Evolutionary conservation across 1,140 invertebrate genomes (phyloP).

Genomic region (Hermetia illucens): DNA sequence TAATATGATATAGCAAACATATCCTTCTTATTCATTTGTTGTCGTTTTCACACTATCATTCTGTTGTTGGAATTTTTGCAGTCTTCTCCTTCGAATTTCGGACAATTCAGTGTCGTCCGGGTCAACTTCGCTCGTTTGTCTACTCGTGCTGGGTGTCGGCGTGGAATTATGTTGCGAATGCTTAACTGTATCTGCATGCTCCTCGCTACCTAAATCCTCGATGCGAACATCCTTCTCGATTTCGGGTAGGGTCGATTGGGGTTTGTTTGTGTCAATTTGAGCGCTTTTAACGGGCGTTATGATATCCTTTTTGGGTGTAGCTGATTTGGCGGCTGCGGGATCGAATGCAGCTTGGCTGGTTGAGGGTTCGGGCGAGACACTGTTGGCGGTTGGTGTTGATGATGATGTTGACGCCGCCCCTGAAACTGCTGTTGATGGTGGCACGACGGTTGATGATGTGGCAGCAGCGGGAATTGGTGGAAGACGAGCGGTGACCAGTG

Average conservation of each 20-base stretch:
- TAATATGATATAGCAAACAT: not conserved
- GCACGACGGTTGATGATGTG: slow-evolving; percentile 26
- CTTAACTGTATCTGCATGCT: slow-evolving; percentile 12
- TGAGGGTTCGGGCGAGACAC: not conserved
- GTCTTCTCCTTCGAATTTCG: slow-evolving; percentile 50
- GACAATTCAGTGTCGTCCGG: slow-evolving; percentile 16
- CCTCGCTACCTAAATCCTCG: slow-evolving; percentile 27
- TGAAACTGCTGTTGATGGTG: slow-evolving; percentile 16
- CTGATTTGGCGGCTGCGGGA: not conserved
- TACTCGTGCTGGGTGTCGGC: slow-evolving; percentile 2
- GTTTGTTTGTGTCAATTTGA: slow-evolving; percentile 1
- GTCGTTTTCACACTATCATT: slow-evolving; percentile 8
- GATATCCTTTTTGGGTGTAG: not conserved
- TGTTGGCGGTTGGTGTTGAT: slow-evolving; percentile 13
- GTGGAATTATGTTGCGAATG: slow-evolving; percentile 7
- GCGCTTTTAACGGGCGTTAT: slow-evolving; percentile 3
- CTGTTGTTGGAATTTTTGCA: slow-evolving; percentile 49
- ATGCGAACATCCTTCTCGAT: slow-evolving; percentile 20
- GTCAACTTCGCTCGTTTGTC: slow-evolving; percentile 9
- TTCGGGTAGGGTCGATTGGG: not conserved
- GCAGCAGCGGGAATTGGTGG: slow-evolving; percentile 21
- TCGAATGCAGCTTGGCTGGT: not conserved
- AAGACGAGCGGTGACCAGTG: slow-evolving; percentile 35
- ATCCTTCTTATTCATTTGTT: not conserved
- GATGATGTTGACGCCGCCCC: not conserved